These are phyloP conservation scores for Hypomecis atomaria DNA, from an alignment of 2,888 invertebrate species.

Conservation along the genomic window DNA sequence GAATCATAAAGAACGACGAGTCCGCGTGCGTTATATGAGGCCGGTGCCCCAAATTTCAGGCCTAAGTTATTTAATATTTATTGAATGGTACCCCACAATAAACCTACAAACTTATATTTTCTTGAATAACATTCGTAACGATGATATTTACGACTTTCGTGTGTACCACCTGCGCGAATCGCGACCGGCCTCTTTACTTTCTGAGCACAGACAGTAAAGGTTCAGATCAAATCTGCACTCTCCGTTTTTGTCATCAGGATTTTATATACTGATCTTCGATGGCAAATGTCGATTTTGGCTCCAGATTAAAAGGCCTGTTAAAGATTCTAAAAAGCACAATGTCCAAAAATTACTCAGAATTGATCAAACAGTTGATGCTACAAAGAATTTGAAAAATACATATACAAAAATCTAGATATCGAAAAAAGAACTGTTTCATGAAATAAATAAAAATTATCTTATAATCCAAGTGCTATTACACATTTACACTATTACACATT, in stretches of 20 bases:
- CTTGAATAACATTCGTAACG: conserved; percentile 27
- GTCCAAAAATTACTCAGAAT: not conserved
- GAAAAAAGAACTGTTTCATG: no score
- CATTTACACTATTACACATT: no score
- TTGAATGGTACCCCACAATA: conserved; percentile 52
- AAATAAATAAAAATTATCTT: no score
- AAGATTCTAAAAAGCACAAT: not conserved
- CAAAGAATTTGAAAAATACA: not conserved
- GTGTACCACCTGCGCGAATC: conserved; percentile 1
- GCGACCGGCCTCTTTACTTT: not conserved
- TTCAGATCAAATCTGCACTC: no score
- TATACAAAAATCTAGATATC: no score
- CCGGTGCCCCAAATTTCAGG: conserved; percentile 69
- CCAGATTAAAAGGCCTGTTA: no score
- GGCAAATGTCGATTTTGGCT: no score
- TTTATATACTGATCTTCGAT: no score
- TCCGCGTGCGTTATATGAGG: conserved; percentile 66
- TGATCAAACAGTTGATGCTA: not conserved
- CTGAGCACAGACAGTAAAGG: no score
- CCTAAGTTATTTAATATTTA: conserved; percentile 65
- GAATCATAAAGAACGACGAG: conserved; percentile 65
- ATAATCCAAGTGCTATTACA: no score
- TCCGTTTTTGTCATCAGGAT: no score
- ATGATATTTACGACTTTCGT: conserved; percentile 19
- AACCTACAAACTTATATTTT: conserved; percentile 37